Evolutionary conservation across 2,113 vertebrate genomes (phyloP).

Genomic region (Urocolius indicus): DNA sequence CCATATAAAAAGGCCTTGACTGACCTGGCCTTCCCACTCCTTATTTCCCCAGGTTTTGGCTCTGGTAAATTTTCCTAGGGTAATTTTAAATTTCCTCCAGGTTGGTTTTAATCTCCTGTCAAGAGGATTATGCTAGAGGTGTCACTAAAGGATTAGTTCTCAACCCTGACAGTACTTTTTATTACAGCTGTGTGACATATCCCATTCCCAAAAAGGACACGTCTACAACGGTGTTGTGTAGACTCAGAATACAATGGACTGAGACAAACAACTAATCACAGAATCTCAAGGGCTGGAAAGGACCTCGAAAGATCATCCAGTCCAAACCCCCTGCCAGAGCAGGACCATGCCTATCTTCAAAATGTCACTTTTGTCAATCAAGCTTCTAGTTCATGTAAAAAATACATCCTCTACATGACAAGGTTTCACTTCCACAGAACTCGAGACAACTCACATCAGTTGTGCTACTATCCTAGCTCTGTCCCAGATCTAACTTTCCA

Average conservation of each 20-base stretch:
- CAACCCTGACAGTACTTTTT: not conserved
- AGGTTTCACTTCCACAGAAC: not conserved
- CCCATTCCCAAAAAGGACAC: not conserved
- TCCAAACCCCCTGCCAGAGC: no score
- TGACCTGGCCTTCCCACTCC: not conserved
- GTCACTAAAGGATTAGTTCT: slow-evolving; percentile 12
- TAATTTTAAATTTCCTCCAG: not conserved
- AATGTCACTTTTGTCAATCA: not conserved
- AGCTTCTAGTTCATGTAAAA: not conserved
- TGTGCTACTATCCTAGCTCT: not conserved
- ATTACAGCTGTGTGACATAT: not conserved
- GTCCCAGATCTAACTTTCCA: not conserved
- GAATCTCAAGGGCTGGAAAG: no score
- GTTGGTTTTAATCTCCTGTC: not conserved
- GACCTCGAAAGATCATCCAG: no score
- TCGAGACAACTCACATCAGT: not conserved
- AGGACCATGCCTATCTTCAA: not conserved
- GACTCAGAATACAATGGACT: not conserved
- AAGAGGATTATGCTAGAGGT: not conserved
- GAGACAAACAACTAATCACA: not conserved
- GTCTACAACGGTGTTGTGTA: not conserved
- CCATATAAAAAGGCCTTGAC: not conserved
- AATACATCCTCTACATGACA: not conserved
- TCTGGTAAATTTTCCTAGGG: not conserved
- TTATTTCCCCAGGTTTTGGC: not conserved